Evolutionary conservation across 2,113 vertebrate genomes (phyloP).

Genomic region (Ceyx cyanopectus): DNA sequence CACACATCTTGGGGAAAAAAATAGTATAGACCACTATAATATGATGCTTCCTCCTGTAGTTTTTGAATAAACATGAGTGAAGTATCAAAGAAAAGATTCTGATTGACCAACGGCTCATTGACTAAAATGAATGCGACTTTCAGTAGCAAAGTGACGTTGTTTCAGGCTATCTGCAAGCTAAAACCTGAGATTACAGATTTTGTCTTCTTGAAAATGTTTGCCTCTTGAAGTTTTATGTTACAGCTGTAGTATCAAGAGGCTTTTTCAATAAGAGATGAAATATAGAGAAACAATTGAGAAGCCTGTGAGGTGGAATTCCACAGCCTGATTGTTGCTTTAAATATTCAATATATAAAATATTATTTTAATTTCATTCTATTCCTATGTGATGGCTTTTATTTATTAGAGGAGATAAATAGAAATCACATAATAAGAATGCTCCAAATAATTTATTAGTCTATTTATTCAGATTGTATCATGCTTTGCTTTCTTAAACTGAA

Average conservation of each 20-base stretch:
- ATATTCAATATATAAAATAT: neutral
- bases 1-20: neutral
- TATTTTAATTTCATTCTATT: conserved; percentile 6
- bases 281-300: neutral
- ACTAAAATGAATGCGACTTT: neutral
- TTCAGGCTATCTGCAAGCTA: neutral
- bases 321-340: neutral
- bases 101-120: neutral
- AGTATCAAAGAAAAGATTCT: neutral
- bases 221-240: neutral
- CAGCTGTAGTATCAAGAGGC: neutral
- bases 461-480: neutral
- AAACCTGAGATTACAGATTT: neutral
- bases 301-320: neutral
- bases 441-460: neutral
- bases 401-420: neutral
- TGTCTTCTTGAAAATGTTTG: neutral
- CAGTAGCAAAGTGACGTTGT: neutral
- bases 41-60: neutral
- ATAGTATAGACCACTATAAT: neutral
- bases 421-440: neutral
- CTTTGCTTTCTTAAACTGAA: neutral
- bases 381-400: neutral
- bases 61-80: neutral
- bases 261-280: neutral